Base-by-base conservation (phyloP, 2,888 invertebrate species). In the Diachrysia chrysitis region DNA sequence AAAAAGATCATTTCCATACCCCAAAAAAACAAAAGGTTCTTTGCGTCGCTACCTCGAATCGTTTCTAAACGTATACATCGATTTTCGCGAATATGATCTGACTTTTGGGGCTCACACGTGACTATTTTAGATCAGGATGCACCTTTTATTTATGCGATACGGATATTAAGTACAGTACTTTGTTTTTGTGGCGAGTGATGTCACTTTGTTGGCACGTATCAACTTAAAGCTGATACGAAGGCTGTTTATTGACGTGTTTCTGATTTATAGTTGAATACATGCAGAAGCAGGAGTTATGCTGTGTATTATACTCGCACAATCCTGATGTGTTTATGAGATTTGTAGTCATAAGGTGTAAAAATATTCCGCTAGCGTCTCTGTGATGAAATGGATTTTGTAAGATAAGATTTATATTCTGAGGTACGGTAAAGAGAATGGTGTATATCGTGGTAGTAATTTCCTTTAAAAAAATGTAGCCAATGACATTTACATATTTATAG, bases 41-140 rank as follows among this genome's bases (percentile, higher is more conserved):
- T 19, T 51, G 48, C 19, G 19, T 19, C 19, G 19, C 48, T 51
- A 51, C 21, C 21, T 51, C 12, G 48, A 51, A 51, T 51, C 48
- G 48, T 51, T 51, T 51, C 48, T 51, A 51, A 51, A 51, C 21
- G 48, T 51, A 51, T 51, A 21, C 48, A 51, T 51, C 48, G 48
- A 51, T 51, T 51, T 42, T 51, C 48, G 21, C 48, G 21, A 19
- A 51, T 19, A 21, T 21, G 48, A 19, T 51, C 48, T 12, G 48
- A 19, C 48, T 51, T 48, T 48, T 51, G 48, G n/a, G 19, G 17
- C 48, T 10, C 10, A 51, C 48, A 51, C 48, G 48, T 51, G 48
- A 51, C 48, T 21, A 17, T 51, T 21, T 12, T 12, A 21, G 7
- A 51, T 19, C 19, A 19, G 19, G 12, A 19, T 51, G 48, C 48